A percentile compares a stretch with the other conserved stretches of the same genome.
Conservation (phyloP, 2,888 invertebrate genomes). For the Criorhina ranunculi region DNA sequence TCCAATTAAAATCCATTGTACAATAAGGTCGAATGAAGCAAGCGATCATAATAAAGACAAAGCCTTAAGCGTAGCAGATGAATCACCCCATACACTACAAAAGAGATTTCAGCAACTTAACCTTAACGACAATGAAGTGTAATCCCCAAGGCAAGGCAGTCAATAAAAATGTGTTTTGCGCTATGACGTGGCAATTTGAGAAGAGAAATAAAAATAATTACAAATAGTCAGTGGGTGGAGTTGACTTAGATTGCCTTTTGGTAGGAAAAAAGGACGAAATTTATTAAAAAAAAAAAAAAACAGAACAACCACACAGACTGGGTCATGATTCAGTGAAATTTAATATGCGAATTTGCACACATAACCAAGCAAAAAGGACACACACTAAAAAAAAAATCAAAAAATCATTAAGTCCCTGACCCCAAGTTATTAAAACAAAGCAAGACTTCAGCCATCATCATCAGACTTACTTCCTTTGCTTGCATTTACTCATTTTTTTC, state of each 20-base stretch:
- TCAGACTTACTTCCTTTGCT: conserved; percentile 58
- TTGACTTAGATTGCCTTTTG: too few relatives aligned
- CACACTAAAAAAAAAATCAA: conserved; percentile 10
- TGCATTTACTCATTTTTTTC: conserved; percentile 44
- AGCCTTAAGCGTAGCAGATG: conserved; percentile 1
- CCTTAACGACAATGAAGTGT: background rate
- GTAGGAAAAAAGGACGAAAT: background rate
- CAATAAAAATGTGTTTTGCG: background rate
- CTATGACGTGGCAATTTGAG: background rate
- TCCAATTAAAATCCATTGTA: too few relatives aligned
- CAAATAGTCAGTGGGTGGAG: background rate
- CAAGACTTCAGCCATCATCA: conserved; percentile 50
- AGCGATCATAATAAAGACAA: background rate
- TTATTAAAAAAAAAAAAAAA: conserved; percentile 33
- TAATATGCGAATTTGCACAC: conserved; percentile 32
- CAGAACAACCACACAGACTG: conserved; percentile 64
- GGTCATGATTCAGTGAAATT: conserved; percentile 69
- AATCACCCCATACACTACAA: conserved; percentile 1
- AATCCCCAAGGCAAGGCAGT: background rate
- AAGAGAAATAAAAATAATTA: background rate
- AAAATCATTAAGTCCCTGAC: conserved; percentile 66
- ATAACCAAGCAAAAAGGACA: conserved; percentile 18
- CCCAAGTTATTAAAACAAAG: conserved; percentile 74
- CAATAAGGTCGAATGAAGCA: background rate
- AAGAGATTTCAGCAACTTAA: background rate